Percentiles rank a stretch among this genome's conserved stretches.
phyloP scores from a whole-genome alignment of 2,888 invertebrate genomes.

The Drosophila parthenogenetica region DNA sequence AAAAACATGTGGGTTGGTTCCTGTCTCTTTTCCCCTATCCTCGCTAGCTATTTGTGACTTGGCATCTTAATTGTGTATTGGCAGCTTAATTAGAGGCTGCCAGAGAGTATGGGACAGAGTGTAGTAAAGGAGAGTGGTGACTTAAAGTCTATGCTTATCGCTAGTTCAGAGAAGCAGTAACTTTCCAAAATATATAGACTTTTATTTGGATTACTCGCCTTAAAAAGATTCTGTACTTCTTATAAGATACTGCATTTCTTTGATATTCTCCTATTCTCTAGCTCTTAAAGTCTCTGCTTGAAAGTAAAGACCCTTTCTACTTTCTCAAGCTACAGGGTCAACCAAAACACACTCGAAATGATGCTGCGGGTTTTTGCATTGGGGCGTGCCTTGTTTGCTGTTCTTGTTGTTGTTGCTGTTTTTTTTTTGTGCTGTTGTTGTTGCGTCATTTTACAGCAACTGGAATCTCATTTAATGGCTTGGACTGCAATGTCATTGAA shows the following conservation, averaged over 20 bases:
- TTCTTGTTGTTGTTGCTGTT: slow-evolving; percentile 3
- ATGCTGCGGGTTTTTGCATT: slow-evolving; percentile 54
- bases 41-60: background rate
- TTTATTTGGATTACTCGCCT: no score
- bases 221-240: background rate
- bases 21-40: background rate
- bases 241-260: no score
- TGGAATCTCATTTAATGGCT: slow-evolving; percentile 68
- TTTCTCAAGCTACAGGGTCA: background rate
- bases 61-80: slow-evolving; percentile 55
- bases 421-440: slow-evolving; percentile 19
- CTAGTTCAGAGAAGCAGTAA: slow-evolving; percentile 27
- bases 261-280: no score
- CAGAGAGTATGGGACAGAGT: background rate
- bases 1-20: slow-evolving; percentile 48
- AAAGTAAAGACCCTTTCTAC: background rate
- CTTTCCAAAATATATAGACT: background rate
- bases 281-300: no score
- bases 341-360: slow-evolving; percentile 7
- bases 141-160: slow-evolving; percentile 8
- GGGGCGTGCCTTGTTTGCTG: slow-evolving; percentile 38
- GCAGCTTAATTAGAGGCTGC: slow-evolving; percentile 48
- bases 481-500: slow-evolving; percentile 66
- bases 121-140: background rate
- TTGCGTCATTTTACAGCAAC: slow-evolving; percentile 62